Percentiles rank a stretch among this genome's conserved stretches.
Conservation (phyloP, 2,888 invertebrate species). For the Saturnia japonica region DNA sequence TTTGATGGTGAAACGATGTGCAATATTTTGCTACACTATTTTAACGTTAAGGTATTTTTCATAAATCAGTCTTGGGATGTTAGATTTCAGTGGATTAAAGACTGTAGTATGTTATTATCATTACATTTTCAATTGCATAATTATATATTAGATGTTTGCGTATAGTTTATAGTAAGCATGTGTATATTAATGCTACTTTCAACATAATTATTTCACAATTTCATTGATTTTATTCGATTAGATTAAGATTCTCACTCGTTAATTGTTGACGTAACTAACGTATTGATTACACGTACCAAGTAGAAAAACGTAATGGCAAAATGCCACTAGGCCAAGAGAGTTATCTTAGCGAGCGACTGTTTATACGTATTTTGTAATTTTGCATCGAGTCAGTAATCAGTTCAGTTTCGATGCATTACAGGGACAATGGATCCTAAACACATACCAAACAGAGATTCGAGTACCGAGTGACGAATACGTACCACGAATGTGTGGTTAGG, state of each 20-base stretch:
- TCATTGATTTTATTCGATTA: neutral
- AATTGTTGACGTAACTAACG: no score
- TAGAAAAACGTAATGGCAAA: no score
- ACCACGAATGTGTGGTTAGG: no score
- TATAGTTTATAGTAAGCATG: neutral
- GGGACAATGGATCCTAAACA: no score
- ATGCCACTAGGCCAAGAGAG: no score
- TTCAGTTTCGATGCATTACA: no score
- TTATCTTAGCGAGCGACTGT: no score
- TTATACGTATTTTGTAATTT: no score
- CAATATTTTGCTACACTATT: neutral
- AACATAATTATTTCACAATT: neutral
- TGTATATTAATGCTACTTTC: neutral
- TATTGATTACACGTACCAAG: no score
- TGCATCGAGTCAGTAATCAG: no score
- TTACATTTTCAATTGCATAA: neutral
- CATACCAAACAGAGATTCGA: no score
- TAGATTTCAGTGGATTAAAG: neutral
- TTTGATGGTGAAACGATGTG: neutral
- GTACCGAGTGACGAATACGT: no score
- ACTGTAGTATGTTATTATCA: neutral
- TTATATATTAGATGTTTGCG: neutral
- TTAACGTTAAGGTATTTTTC: neutral
- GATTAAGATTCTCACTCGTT: neutral
- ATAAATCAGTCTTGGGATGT: neutral